Evolutionary conservation across 2,113 vertebrate genomes (phyloP), one percentile per base, ranked within the genome.

Genomic region (Rhodinocichla rosea): DNA sequence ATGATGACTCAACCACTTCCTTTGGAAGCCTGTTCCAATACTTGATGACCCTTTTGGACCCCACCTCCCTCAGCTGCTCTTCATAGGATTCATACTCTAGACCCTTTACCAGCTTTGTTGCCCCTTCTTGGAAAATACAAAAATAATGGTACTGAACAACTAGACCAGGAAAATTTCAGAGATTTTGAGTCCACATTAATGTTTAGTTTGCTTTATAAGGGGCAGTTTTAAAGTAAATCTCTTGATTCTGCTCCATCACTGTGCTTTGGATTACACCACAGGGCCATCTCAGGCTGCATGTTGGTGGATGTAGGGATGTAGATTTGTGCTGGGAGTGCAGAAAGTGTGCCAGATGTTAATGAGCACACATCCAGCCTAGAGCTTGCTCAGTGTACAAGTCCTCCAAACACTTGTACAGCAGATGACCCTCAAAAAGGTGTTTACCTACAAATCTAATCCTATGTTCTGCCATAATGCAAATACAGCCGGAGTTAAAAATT

Each of bases 121-220:
- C 8, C 30, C 9, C 33, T 56, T 40, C 52, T 33, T 50, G 32
- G 12, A 44, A 70, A 65, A 27, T 32, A 9, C 6, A 19, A 50
- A 49, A 57, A 19, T 55, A 84, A 73, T 18, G 2, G 2, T 47
- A 4, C 35, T 83, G 19, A 59, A 62, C 19, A 40, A 19, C 7
- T 6, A 44, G 16, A 4, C 15, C 5, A 55, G 37, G 28, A 44
- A 87, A 59, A 83, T 19, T 13, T 23, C 33, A 44, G 16, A 45
- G n/a, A 3, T 9, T 6, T 6, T 22, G 16, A 2, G 1, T 50
- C n/a, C 12, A 0, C 3, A 27, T 28, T 49, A 63, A 63, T 57
- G 12, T 62, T 53, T 71, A 53, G 1, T 49, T 83, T 76, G 9
- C 5, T 47, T 53, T 55, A 53, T 2, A 7, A 10, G 15, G 6